Evolutionary conservation across 2,113 vertebrate genomes (phyloP).

Genomic region (Poeciliopsis prolifica): DNA sequence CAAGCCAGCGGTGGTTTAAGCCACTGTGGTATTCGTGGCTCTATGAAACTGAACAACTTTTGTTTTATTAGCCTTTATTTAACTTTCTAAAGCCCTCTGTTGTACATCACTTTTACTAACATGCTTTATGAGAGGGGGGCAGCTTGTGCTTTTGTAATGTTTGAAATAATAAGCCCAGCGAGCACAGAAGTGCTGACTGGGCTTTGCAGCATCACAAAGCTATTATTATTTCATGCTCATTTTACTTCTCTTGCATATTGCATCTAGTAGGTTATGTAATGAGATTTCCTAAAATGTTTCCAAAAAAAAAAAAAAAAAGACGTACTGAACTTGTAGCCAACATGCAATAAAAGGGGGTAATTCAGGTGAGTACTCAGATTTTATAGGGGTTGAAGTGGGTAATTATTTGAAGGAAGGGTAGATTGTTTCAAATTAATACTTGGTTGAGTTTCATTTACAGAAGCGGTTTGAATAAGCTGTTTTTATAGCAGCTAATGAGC

Average conservation of each 20-base stretch:
- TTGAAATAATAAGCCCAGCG: not conserved
- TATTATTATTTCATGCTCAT: constrained; percentile 2
- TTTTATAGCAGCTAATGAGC: constrained; percentile 6
- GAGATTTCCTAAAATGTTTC: not conserved
- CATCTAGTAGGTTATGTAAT: not conserved
- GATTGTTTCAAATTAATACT: constrained; percentile 10
- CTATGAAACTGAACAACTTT: not conserved
- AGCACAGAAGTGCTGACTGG: not conserved
- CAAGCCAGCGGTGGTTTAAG: not conserved
- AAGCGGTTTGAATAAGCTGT: constrained; percentile 1
- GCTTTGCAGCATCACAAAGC: not conserved
- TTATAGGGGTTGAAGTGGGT: not conserved
- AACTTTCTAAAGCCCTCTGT: not conserved
- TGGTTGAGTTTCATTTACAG: constrained; percentile 18
- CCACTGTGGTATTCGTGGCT: not conserved
- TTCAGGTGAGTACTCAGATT: not conserved
- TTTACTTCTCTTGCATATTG: not conserved
- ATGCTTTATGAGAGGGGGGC: not conserved
- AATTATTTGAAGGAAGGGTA: constrained; percentile 24
- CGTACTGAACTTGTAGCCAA: not conserved
- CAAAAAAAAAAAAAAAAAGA: not conserved
- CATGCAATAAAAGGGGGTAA: not conserved
- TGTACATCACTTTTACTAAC: not conserved
- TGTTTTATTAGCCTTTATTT: not conserved
- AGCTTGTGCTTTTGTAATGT: not conserved